Evolutionary conservation across 2,888 invertebrate species (phyloP).

Genomic region (Patella ulyssiponensis): DNA sequence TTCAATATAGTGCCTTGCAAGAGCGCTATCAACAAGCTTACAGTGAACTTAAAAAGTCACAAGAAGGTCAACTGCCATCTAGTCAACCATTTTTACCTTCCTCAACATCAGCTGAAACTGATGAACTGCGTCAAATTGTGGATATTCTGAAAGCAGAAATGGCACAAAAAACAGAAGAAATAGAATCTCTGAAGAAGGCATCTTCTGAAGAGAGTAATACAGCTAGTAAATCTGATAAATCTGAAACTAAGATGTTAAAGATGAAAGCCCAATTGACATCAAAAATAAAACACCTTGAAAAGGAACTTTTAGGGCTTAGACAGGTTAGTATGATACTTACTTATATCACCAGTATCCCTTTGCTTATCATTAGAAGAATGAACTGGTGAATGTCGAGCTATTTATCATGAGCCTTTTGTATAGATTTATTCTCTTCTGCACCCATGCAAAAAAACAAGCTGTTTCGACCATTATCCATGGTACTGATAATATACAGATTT

Average conservation of each 20-base stretch:
- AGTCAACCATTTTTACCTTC: constrained; percentile 14
- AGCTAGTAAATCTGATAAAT: constrained; percentile 30
- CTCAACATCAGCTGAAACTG: constrained; percentile 73
- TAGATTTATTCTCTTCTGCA: too few relatives aligned
- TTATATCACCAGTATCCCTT: too few relatives aligned
- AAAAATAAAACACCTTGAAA: constrained; percentile 68
- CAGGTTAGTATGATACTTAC: constrained; percentile 56
- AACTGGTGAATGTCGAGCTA: too few relatives aligned
- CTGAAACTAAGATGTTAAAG: constrained; percentile 64
- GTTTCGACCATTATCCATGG: too few relatives aligned
- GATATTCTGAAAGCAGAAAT: constrained; percentile 28
- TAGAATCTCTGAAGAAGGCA: constrained; percentile 40
- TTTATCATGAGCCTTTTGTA: too few relatives aligned
- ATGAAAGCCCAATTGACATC: constrained; percentile 67
- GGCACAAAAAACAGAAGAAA: constrained; percentile 72
- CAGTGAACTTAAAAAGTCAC: constrained; percentile 25
- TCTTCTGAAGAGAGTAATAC: constrained; percentile 36
- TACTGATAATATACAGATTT: too few relatives aligned
- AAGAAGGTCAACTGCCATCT: constrained; percentile 15
- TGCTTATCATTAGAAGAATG: too few relatives aligned
- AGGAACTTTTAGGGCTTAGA: constrained; percentile 74
- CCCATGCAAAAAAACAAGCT: too few relatives aligned
- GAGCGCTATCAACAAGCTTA: constrained; percentile 62
- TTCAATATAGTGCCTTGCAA: constrained; percentile 62
- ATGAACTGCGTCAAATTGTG: constrained; percentile 69